phyloP scores from a whole-genome alignment of 2,113 vertebrate genomes.

The Chlorodrepanis virens region DNA sequence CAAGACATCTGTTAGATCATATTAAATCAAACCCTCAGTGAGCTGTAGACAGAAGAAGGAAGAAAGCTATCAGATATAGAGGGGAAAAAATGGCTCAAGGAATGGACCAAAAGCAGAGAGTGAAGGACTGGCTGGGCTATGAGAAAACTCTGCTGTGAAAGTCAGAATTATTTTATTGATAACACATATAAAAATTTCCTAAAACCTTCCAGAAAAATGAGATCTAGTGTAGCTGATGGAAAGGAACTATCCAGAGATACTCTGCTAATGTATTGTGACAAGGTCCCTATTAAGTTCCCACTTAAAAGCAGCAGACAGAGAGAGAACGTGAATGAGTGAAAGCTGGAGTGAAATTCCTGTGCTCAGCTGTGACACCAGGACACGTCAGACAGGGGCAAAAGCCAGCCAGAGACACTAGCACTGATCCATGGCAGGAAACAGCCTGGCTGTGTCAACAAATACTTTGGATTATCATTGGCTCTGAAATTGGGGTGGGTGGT shows the following conservation, averaged over 20 bases:
- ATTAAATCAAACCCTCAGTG: neutral
- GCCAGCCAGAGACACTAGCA: neutral
- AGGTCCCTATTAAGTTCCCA: neutral
- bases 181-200: neutral
- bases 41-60: neutral
- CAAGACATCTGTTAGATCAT: neutral
- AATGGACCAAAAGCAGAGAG: neutral
- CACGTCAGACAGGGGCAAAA: neutral
- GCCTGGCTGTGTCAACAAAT: neutral
- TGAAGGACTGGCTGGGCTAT: neutral
- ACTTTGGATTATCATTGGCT: neutral
- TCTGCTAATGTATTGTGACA: conserved; percentile 16
- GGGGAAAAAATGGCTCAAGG: neutral
- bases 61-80: neutral
- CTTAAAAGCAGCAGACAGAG: neutral
- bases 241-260: neutral
- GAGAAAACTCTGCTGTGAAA: neutral
- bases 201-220: neutral
- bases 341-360: neutral
- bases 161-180: neutral
- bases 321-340: neutral
- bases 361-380: neutral
- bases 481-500: fast-evolving
- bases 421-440: neutral
- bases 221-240: neutral